A percentile compares a stretch with the other conserved stretches of the same genome.
Evolutionary conservation across 1,140 invertebrate species (phyloP).

Genomic region (Manduca sexta): DNA sequence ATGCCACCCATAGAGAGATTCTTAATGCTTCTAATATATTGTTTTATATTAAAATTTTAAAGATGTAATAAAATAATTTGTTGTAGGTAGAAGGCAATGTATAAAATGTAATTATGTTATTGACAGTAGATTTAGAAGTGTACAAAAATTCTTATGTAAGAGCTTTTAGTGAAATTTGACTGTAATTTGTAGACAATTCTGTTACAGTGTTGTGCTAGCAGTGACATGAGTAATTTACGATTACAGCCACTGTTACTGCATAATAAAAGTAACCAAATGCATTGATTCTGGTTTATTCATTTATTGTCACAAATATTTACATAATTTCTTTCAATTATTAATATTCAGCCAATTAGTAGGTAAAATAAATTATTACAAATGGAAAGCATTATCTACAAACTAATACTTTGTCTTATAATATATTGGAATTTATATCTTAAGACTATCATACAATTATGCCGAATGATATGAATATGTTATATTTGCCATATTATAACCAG

Average conservation of each 20-base stretch:
- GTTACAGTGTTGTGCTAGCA: slow-evolving; percentile 32
- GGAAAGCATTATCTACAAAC: too few species aligned
- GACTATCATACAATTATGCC: too few species aligned
- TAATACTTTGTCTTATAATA: too few species aligned
- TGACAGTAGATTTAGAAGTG: slow-evolving; percentile 33
- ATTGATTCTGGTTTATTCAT: not conserved
- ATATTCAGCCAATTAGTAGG: too few species aligned
- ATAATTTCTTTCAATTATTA: too few species aligned
- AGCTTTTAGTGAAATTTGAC: slow-evolving; percentile 45
- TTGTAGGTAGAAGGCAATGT: slow-evolving; percentile 28
- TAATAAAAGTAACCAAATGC: slow-evolving; percentile 23
- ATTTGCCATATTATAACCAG: too few species aligned
- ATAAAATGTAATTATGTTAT: slow-evolving; percentile 34
- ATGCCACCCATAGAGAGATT: not conserved
- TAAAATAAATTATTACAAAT: too few species aligned
- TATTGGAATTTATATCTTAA: too few species aligned
- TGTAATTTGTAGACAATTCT: slow-evolving; percentile 39
- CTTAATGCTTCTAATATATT: slow-evolving; percentile 18
- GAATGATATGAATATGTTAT: too few species aligned
- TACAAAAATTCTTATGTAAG: slow-evolving; percentile 46
- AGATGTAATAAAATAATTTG: slow-evolving; percentile 24
- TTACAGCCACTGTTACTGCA: slow-evolving; percentile 34
- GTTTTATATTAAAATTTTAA: slow-evolving; percentile 22
- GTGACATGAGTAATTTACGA: slow-evolving; percentile 16
- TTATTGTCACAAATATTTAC: not conserved